Evolutionary conservation across 2,888 invertebrate species (phyloP).

Genomic region (Enchytraeus crypticus): DNA sequence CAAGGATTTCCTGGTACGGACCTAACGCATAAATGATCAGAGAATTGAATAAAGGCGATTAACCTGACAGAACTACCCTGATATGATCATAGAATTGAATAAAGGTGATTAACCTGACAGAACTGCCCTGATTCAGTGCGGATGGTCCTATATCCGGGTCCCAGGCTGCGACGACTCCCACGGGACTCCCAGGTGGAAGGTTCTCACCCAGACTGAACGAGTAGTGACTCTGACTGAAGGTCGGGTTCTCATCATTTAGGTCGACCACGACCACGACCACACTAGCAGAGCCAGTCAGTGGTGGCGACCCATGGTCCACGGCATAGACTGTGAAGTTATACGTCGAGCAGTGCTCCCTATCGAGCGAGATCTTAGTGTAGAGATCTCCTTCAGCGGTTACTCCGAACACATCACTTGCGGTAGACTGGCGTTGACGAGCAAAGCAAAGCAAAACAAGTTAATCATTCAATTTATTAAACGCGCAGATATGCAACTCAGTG

Average conservation of each 20-base stretch:
- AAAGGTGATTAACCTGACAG: too few relatives aligned
- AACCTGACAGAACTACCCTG: too few relatives aligned
- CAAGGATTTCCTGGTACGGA: too few relatives aligned
- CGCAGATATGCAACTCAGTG: too few relatives aligned
- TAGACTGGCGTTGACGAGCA: too few relatives aligned
- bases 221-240: background rate
- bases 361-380: background rate
- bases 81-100: too few relatives aligned
- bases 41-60: too few relatives aligned
- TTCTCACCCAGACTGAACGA: conserved; percentile 14
- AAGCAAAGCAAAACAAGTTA: too few relatives aligned
- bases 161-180: conserved; percentile 7
- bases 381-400: background rate
- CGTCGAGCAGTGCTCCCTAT: conserved; percentile 2
- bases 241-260: conserved; percentile 8
- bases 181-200: background rate
- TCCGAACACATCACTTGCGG: background rate
- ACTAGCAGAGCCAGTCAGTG: conserved; percentile 1
- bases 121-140: too few relatives aligned
- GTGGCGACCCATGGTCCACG: conserved; percentile 9
- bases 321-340: conserved; percentile 8
- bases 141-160: too few relatives aligned
- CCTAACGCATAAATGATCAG: too few relatives aligned
- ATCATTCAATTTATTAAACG: too few relatives aligned
- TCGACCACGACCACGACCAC: conserved; percentile 13